Base-by-base conservation (phyloP, 37 sponge, comb jelly and placozoan species). In the Geodia barretti region DNA sequence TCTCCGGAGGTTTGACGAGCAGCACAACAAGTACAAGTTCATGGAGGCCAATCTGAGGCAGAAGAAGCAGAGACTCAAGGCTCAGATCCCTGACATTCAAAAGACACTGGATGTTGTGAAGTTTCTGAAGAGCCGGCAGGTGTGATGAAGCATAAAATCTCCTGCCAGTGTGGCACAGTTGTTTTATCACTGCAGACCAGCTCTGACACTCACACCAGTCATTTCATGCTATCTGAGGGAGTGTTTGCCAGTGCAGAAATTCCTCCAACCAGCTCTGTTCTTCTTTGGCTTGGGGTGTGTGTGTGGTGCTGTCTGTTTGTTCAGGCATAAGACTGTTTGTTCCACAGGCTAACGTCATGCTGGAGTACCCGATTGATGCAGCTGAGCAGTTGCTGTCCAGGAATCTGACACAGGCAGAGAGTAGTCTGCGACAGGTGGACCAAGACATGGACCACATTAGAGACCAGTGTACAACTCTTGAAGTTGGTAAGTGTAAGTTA, bases 341-440 rank as follows among this genome's bases (percentile, higher is more conserved):
- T 19, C 43, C 21, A 20, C 47, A 93, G 94, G 98, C 98, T 38
- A 97, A 97, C 75, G 93, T 92, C 24, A 97, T 97, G 98, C 77
- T 97, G 62, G 98, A 97, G 78, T 97, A 97, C 79, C 75, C 91
- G 0, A 88, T 94, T 34, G 95, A 87, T 39, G 98, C 92, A 54
- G 98, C 95, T 32, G 64, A 77, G 14, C 77, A 60, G 25, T 67
- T 97, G 75, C 78, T 97, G 31, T 65, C 54, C 47, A 87, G 87
- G 81, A 97, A 97, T 72, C 89, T 90, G 5, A 72, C 70, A 29
- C 61, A 90, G 39, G 98, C 98, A 1, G 42, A 63, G 30, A 73
- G 43, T 14, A 86, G 83, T 11, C 82, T 94, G 40, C 72, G 72
- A 60, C 67, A 83, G 59, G 86, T 90, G 31, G 77, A 88, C 29